A percentile compares a stretch with the other conserved stretches of the same genome.
Conservation (phyloP, 2,113 vertebrate species). For the Callipepla squamata region DNA sequence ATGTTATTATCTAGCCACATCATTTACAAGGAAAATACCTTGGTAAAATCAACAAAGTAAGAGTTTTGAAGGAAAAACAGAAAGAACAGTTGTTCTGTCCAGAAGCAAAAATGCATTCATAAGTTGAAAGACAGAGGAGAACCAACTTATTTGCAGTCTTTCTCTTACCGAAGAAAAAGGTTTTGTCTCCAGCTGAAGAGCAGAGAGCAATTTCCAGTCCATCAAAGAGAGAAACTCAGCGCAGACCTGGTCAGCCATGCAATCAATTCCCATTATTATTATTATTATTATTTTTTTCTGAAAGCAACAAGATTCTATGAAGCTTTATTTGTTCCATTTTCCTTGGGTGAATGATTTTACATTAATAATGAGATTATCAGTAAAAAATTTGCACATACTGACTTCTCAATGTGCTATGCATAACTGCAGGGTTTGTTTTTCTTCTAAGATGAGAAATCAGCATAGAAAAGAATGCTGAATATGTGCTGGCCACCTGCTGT, state of each 20-base stretch:
- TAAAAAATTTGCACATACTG: neutral
- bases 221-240: conserved; percentile 32
- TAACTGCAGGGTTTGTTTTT: neutral
- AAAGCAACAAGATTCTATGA: neutral
- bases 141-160: neutral
- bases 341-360: conserved; percentile 13
- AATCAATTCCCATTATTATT: conserved; percentile 19
- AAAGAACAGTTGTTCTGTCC: neutral
- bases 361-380: conserved; percentile 29
- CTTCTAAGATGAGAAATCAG: neutral
- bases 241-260: conserved; percentile 24
- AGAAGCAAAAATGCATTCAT: neutral
- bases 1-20: neutral
- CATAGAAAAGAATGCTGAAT: neutral
- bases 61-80: conserved; percentile 17
- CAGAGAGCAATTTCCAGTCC: conserved; percentile 42
- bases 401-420: neutral
- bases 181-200: conserved; percentile 35
- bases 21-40: neutral
- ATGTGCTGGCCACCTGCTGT: neutral
- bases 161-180: conserved; percentile 39
- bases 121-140: conserved; percentile 1
- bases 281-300: neutral
- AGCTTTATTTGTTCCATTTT: conserved; percentile 17
- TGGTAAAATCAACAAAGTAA: neutral